phyloP scores from a whole-genome alignment of 2,113 vertebrate species.

The Gymnorhina tibicen region DNA sequence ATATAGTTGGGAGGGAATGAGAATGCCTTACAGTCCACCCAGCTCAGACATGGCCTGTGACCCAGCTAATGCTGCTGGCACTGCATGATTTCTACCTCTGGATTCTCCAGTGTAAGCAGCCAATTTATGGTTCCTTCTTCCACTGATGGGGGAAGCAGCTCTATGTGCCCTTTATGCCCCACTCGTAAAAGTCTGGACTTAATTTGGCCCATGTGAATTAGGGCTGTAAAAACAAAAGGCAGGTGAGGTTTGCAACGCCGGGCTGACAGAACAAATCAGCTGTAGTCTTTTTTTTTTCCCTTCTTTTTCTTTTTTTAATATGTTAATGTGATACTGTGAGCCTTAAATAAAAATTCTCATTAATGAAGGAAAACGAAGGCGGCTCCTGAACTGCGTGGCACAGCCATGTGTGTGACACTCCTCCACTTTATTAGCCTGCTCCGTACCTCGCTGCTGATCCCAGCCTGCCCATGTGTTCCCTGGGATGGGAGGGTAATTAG shows the following conservation, averaged over 20 bases:
- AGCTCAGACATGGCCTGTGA: not conserved
- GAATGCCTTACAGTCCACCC: not conserved
- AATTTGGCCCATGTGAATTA: slow-evolving; percentile 39
- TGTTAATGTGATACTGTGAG: slow-evolving; percentile 50
- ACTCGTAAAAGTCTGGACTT: slow-evolving; percentile 30
- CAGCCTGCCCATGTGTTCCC: slow-evolving; percentile 14
- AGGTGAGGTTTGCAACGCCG: slow-evolving; percentile 8
- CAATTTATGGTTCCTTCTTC: slow-evolving; percentile 38
- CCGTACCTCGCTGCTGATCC: not conserved
- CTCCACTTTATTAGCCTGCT: slow-evolving; percentile 46
- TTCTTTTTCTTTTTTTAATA: not conserved
- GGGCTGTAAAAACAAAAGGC: slow-evolving; percentile 43
- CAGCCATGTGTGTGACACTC: slow-evolving; percentile 20
- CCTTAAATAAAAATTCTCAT: slow-evolving; percentile 62
- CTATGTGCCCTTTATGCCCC: slow-evolving; percentile 30
- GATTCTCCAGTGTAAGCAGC: slow-evolving; percentile 28
- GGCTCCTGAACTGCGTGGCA: slow-evolving; percentile 6
- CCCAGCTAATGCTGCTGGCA: slow-evolving; percentile 32
- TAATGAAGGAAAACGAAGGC: slow-evolving; percentile 43
- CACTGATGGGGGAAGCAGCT: slow-evolving; percentile 1
- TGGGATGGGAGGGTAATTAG: slow-evolving; percentile 56
- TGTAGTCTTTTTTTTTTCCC: not conserved
- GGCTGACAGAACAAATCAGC: slow-evolving; percentile 12
- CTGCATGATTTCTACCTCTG: slow-evolving; percentile 11
- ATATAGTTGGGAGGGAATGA: not conserved